Percentiles rank a stretch among this genome's conserved stretches.
phyloP scores from a whole-genome alignment of 1,140 invertebrate species.

The Gryon sp. region DNA sequence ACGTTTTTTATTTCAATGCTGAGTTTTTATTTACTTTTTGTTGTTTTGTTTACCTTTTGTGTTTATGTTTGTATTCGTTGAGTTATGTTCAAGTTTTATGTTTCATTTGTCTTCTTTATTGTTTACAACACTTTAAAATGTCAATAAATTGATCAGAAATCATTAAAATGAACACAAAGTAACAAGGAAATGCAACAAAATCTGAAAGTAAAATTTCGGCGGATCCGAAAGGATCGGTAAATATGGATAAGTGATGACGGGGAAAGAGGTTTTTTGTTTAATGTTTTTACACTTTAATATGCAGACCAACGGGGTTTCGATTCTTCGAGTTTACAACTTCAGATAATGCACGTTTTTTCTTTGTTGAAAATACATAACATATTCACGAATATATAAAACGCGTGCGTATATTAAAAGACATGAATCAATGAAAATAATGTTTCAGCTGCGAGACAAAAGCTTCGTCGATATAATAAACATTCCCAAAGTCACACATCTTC shows the following conservation, averaged over 20 bases:
- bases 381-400: slow-evolving; percentile 33
- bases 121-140: no score
- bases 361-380: slow-evolving; percentile 20
- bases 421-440: slow-evolving; percentile 39
- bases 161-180: no score
- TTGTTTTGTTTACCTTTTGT: no score
- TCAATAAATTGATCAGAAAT: no score
- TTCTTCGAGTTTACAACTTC: slow-evolving; percentile 40
- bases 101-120: no score
- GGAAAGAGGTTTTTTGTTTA: slow-evolving; percentile 9
- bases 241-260: slow-evolving; percentile 24
- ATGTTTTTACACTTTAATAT: slow-evolving; percentile 44
- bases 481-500: slow-evolving; percentile 14
- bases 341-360: slow-evolving; percentile 26
- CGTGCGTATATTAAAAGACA: slow-evolving; percentile 15
- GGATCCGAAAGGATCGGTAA: slow-evolving; percentile 9
- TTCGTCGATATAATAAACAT: slow-evolving; percentile 29
- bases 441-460: slow-evolving; percentile 17
- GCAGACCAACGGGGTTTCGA: slow-evolving; percentile 27
- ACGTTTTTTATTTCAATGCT: no score
- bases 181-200: no score
- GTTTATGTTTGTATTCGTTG: no score
- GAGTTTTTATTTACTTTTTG: no score
- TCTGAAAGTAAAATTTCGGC: slow-evolving; percentile 32
- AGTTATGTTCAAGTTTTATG: no score